Evolutionary conservation across 2,888 invertebrate species (phyloP).

Genomic region (Brenthis daphne): DNA sequence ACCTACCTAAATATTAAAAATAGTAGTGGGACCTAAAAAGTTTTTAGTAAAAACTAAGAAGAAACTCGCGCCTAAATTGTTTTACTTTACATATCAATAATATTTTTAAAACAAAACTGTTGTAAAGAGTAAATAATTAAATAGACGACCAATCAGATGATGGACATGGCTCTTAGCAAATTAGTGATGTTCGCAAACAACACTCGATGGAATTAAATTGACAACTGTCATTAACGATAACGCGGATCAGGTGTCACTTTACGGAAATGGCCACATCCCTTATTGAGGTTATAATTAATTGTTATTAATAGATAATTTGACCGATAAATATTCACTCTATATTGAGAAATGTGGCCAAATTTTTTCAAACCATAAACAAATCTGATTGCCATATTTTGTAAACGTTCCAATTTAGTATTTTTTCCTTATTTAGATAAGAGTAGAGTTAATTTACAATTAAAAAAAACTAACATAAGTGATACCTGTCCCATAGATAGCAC

Average conservation of each 20-base stretch:
- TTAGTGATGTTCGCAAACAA: slow-evolving; percentile 58
- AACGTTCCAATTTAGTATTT: too few species aligned
- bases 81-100: too few species aligned
- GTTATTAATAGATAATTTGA: neutral
- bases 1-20: too few species aligned
- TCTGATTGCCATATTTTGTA: too few species aligned
- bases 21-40: too few species aligned
- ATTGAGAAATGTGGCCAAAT: too few species aligned
- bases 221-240: slow-evolving; percentile 52
- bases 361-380: too few species aligned
- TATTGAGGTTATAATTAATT: slow-evolving; percentile 8
- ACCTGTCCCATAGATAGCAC: neutral
- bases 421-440: too few species aligned
- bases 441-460: neutral
- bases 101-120: too few species aligned
- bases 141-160: slow-evolving; percentile 11
- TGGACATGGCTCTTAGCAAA: slow-evolving; percentile 55
- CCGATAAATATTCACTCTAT: neutral
- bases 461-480: neutral
- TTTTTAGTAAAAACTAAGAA: too few species aligned
- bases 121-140: neutral
- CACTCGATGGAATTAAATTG: slow-evolving; percentile 61
- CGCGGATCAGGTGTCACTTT: slow-evolving; percentile 34
- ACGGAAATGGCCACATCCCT: slow-evolving; percentile 36
- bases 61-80: too few species aligned